Evolutionary conservation across 2,888 invertebrate genomes (phyloP).

Genomic region (Hydraecia micacea): DNA sequence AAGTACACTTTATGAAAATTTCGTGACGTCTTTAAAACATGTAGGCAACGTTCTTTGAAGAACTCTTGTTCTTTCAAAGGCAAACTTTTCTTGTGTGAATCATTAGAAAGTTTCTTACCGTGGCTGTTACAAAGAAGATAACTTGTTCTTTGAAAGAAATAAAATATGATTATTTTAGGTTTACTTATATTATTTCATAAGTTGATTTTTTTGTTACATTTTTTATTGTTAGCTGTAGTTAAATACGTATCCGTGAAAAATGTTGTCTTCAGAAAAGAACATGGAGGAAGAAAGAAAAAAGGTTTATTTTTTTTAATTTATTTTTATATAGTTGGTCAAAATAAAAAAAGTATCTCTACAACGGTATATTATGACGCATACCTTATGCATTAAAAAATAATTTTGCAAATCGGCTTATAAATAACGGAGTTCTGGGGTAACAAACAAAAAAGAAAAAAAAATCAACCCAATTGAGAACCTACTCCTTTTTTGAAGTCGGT

Average conservation of each 20-base stretch:
- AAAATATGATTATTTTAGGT: not conserved
- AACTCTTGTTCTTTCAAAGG: slow-evolving; percentile 29
- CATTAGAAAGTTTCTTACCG: slow-evolving; percentile 50
- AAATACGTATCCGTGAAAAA: not conserved
- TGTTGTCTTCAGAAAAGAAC: not conserved
- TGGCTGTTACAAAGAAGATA: slow-evolving; percentile 2
- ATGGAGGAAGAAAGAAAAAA: too few species aligned
- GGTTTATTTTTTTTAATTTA: too few species aligned
- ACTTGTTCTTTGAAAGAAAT: slow-evolving; percentile 5
- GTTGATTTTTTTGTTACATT: not conserved
- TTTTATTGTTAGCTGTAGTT: too few species aligned
- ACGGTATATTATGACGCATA: not conserved
- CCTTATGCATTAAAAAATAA: too few species aligned
- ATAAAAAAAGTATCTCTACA: not conserved
- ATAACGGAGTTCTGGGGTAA: too few species aligned
- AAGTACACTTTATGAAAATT: slow-evolving; percentile 12
- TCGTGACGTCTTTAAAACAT: slow-evolving; percentile 11
- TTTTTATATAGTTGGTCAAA: too few species aligned
- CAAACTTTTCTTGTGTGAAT: slow-evolving; percentile 43
- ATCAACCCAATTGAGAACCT: too few species aligned
- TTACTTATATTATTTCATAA: not conserved
- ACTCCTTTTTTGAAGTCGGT: too few species aligned
- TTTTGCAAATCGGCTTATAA: too few species aligned
- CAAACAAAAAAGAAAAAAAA: too few species aligned
- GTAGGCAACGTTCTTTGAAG: not conserved